A percentile compares a stretch with the other conserved stretches of the same genome.
phyloP scores from a whole-genome alignment of 1,140 invertebrate genomes.

The Teleogryllus occipitalis region DNA sequence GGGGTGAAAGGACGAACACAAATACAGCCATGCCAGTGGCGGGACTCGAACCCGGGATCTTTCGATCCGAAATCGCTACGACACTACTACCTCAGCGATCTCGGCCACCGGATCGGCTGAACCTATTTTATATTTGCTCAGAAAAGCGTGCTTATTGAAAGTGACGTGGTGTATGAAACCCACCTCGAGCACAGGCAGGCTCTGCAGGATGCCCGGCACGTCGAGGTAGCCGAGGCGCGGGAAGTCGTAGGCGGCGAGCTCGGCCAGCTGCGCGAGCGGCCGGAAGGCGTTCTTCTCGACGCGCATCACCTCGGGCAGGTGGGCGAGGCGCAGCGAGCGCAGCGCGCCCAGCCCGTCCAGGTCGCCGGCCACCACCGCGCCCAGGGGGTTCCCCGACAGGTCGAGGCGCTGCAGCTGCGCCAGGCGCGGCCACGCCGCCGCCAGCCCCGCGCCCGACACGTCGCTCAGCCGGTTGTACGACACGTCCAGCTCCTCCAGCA shows the following conservation, averaged over 20 bases:
- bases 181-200: constrained; percentile 54
- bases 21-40: too few species aligned
- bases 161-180: too few species aligned
- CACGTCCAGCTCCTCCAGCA: constrained; percentile 68
- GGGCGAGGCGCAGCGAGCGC: constrained; percentile 47
- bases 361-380: constrained; percentile 59
- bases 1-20: too few species aligned
- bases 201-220: constrained; percentile 65
- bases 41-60: too few species aligned
- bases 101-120: too few species aligned
- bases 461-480: constrained; percentile 51
- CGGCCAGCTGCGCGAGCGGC: constrained; percentile 55
- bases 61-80: too few species aligned
- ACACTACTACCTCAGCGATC: too few species aligned
- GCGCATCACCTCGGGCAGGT: constrained; percentile 57
- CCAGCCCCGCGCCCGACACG: constrained; percentile 34
- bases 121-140: too few species aligned
- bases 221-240: constrained; percentile 74
- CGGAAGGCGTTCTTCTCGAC: constrained; percentile 79
- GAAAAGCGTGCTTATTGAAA: too few species aligned
- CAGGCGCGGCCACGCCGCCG: constrained; percentile 55
- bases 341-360: constrained; percentile 60
- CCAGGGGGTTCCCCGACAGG: constrained; percentile 69
- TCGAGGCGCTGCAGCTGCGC: constrained; percentile 59
- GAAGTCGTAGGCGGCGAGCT: constrained; percentile 61